Base-by-base conservation (phyloP, 2,888 invertebrate genomes). In the Macaria notata region DNA sequence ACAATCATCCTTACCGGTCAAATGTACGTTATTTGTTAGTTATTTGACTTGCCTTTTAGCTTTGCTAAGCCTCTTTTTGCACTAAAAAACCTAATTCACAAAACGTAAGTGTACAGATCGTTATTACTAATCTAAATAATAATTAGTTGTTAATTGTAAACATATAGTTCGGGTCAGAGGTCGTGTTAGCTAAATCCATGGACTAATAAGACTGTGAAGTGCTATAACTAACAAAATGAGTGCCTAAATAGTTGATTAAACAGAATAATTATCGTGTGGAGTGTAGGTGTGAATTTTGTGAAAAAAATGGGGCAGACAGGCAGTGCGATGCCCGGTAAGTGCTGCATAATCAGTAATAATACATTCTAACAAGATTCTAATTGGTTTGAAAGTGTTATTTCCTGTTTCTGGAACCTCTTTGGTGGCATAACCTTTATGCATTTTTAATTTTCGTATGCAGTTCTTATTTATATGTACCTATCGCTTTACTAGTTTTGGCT, bases 321-420 rank as follows among this genome's bases (percentile, higher is more conserved):
- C 61, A 88, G 88, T 51, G 82, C 89, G 1, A 86, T 88, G 65
- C 88, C 87, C 51, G 87, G 89, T 88, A 81, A 88, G 88, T 84
- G 59, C 42, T 6, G 55, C 64, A 54, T 76, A 76, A 81, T 74
- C 69, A 57, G 58, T 64, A 76, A 75, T 67, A 70, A 42, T 57
- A 56, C 51, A 55, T 70, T 75, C 76, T 78, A 76, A 79, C 66
- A 67, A 66, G 72, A 70, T 63, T 81, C 79, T 81, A 78, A 82
- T 73, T 71, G 55, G 73, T 69, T 71, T 57, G 52, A 57, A 59
- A 71, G 49, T 59, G 31, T 36, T 54, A 45, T 66, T 69, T 72
- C 66, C 68, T 68, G 33, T 48, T 70, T 67, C 62, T 71, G 73
- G 73, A 72, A 70, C 72, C 56, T 63, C 49, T 44, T 42, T 19